Evolutionary conservation across 2,113 vertebrate genomes (phyloP).

Genomic region (Ariopsis seemanni): DNA sequence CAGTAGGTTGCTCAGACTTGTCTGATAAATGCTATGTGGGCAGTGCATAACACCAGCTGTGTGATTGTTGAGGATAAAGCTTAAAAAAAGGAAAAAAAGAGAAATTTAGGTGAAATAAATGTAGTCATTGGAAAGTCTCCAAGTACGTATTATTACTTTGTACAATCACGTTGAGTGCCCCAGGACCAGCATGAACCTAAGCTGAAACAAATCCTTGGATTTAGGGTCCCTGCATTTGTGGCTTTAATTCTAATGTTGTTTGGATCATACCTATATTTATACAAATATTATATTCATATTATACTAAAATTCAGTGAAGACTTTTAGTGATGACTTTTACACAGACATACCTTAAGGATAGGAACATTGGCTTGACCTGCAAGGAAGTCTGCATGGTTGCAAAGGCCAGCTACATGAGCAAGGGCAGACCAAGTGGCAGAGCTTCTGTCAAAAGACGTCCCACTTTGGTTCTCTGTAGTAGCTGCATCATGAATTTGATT

Average conservation of each 20-base stretch:
- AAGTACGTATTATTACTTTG: neutral
- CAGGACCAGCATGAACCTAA: neutral
- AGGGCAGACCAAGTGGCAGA: slow-evolving; percentile 77
- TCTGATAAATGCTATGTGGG: neutral
- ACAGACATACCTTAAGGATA: slow-evolving; percentile 74
- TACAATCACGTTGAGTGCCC: neutral
- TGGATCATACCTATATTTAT: neutral
- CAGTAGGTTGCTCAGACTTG: neutral
- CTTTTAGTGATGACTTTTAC: neutral
- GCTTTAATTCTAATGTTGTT: neutral
- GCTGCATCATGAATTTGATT: slow-evolving; percentile 93
- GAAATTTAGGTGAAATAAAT: neutral
- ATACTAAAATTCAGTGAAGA: neutral
- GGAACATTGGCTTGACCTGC: slow-evolving; percentile 76
- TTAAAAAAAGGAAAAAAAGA: neutral
- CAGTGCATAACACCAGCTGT: neutral
- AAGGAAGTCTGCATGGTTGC: slow-evolving; percentile 82
- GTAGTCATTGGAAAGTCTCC: neutral
- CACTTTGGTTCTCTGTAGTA: slow-evolving; percentile 85
- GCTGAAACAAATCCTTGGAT: neutral
- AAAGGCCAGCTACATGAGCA: slow-evolving; percentile 79
- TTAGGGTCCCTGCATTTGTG: neutral
- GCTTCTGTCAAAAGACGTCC: slow-evolving; percentile 80
- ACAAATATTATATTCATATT: neutral
- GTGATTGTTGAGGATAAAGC: neutral